Percentiles rank a stretch among this genome's conserved stretches.
Conservation (phyloP, 2,888 invertebrate genomes). For the Rhagium mordax region DNA sequence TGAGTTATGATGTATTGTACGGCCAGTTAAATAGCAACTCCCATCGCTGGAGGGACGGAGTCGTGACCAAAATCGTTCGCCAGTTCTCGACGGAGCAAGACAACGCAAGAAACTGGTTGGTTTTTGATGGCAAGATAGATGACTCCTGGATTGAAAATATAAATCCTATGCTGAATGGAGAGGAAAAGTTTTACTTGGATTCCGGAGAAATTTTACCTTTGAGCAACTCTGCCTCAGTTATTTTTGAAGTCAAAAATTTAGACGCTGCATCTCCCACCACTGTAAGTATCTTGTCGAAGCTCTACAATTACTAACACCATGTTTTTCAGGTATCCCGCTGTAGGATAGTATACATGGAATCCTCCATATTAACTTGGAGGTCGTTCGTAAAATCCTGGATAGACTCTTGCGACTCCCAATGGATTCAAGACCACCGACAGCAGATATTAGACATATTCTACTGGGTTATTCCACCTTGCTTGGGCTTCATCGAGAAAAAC, state of each 20-base stretch:
- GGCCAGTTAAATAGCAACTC: conserved; percentile 87
- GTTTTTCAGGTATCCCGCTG: conserved; percentile 74
- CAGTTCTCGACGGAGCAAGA: conserved; percentile 80
- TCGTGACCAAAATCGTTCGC: conserved; percentile 84
- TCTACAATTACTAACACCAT: too few species aligned
- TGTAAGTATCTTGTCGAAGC: conserved; percentile 73
- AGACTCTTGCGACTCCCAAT: conserved; percentile 50
- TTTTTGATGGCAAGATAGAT: conserved; percentile 92
- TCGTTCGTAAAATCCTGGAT: conserved; percentile 72
- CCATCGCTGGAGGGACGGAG: conserved; percentile 89
- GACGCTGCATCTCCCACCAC: conserved; percentile 86
- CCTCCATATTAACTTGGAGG: conserved; percentile 72
- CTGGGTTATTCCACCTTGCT: conserved; percentile 75
- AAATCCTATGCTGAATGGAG: conserved; percentile 86
- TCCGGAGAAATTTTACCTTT: conserved; percentile 87
- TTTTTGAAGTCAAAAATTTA: conserved; percentile 88
- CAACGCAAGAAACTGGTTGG: conserved; percentile 85
- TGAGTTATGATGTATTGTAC: conserved; percentile 89
- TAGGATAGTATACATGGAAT: conserved; percentile 77
- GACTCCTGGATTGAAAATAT: conserved; percentile 89
- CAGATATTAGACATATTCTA: conserved; percentile 67
- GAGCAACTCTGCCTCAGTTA: conserved; percentile 81
- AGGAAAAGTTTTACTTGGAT: conserved; percentile 85
- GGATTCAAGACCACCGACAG: conserved; percentile 56
- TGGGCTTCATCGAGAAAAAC: conserved; percentile 71